Evolutionary conservation across 1,140 invertebrate genomes (phyloP).

Genomic region (Bursaphelenchus mucronatus): DNA sequence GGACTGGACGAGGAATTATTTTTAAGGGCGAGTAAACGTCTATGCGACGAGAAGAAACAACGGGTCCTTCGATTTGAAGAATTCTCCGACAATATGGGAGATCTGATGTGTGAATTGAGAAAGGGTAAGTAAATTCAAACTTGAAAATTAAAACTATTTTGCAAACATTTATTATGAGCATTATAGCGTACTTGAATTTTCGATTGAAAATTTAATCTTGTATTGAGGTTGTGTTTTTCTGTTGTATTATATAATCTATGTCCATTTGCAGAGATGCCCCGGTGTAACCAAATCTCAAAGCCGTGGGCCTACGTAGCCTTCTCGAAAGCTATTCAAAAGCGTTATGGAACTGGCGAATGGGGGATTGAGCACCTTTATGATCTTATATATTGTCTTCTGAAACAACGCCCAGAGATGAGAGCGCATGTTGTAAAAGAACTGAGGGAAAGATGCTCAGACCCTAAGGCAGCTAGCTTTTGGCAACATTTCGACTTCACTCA

Average conservation of each 20-base stretch:
- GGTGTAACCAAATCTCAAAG: conserved; percentile 4
- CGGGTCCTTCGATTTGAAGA: conserved; percentile 2
- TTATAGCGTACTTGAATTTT: too few relatives aligned
- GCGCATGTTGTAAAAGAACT: conserved; percentile 4
- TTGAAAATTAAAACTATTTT: not conserved
- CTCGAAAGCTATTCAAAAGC: not conserved
- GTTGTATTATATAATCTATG: too few relatives aligned
- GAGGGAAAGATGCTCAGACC: not conserved
- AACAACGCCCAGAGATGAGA: conserved; percentile 6
- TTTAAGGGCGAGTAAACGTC: not conserved
- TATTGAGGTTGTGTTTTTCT: too few relatives aligned
- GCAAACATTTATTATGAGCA: too few relatives aligned
- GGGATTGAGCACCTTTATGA: conserved; percentile 11
- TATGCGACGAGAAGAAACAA: not conserved
- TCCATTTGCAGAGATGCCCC: conserved; percentile 10
- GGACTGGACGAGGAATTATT: not conserved
- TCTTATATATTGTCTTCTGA: conserved; percentile 10
- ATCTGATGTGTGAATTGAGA: conserved; percentile 16
- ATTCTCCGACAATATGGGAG: conserved; percentile 7
- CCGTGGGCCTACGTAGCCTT: conserved; percentile 7
- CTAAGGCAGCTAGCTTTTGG: too few relatives aligned
- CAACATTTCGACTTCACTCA: too few relatives aligned
- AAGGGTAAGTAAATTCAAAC: not conserved
- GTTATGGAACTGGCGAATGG: conserved; percentile 8
- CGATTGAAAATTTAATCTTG: too few relatives aligned